A percentile compares a stretch with the other conserved stretches of the same genome.
These are phyloP conservation scores for Embidobia sp. DNA, from an alignment of 2,888 invertebrate species.

Conservation along the genomic window DNA sequence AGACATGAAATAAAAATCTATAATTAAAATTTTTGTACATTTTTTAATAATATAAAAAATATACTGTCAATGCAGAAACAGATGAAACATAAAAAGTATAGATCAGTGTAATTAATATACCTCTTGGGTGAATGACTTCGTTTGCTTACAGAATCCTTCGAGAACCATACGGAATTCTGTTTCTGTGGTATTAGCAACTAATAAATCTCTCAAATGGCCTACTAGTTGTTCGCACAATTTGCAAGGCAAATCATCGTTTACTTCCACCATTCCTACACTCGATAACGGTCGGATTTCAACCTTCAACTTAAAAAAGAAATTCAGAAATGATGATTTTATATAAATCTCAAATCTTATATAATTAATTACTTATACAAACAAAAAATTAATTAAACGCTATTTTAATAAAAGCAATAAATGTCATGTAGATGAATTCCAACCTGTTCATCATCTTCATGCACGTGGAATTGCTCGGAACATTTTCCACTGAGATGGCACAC, in stretches of 20 bases:
- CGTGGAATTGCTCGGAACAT: slow-evolving; percentile 86
- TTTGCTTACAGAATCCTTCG: slow-evolving; percentile 91
- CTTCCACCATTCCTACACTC: slow-evolving; percentile 83
- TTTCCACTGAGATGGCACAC: slow-evolving; percentile 90
- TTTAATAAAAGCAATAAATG: slow-evolving; percentile 17
- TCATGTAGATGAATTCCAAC: slow-evolving; percentile 66
- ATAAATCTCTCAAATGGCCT: slow-evolving; percentile 88
- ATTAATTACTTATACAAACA: no score
- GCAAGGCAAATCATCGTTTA: slow-evolving; percentile 88
- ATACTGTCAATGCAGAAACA: no score
- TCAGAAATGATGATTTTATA: no score
- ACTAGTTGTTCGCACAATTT: slow-evolving; percentile 93
- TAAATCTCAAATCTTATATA: no score
- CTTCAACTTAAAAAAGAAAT: slow-evolving; percentile 73
- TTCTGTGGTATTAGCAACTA: slow-evolving; percentile 93
- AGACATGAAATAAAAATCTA: slow-evolving; percentile 82
- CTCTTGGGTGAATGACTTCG: slow-evolving; percentile 87
- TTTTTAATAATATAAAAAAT: no score
- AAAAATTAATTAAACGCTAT: no score
- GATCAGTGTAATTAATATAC: slow-evolving; percentile 73
- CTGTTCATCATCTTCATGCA: slow-evolving; percentile 84
- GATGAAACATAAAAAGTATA: no score
- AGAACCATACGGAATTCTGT: slow-evolving; percentile 90
- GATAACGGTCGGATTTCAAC: slow-evolving; percentile 84
- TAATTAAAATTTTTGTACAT: no score